Evolutionary conservation across 2,113 vertebrate genomes (phyloP).

Genomic region (Protomyctophum bolini): DNA sequence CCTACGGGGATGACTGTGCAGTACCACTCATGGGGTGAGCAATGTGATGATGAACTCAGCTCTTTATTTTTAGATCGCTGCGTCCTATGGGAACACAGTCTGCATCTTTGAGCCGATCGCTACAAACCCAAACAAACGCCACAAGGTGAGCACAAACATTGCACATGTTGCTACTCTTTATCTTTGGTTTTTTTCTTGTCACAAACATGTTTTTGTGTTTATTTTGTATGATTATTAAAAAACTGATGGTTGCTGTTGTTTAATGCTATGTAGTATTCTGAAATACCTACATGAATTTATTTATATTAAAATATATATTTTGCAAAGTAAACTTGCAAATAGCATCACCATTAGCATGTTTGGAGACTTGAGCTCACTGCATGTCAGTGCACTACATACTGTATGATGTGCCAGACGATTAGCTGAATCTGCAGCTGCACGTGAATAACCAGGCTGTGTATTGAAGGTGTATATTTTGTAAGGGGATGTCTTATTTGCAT

Average conservation of each 20-base stretch:
- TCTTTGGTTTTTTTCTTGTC: too few relatives aligned
- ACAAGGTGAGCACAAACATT: conserved; percentile 85
- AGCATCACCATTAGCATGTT: not conserved
- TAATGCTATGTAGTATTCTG: too few relatives aligned
- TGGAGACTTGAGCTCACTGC: not conserved
- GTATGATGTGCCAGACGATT: not conserved
- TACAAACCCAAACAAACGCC: conserved; percentile 93
- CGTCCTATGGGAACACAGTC: conserved; percentile 97
- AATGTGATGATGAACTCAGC: conserved; percentile 61
- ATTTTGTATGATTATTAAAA: not conserved
- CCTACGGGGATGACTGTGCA: conserved; percentile 55
- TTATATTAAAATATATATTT: not conserved
- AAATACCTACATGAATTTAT: not conserved
- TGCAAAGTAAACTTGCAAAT: not conserved
- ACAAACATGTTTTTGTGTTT: not conserved
- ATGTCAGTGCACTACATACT: not conserved
- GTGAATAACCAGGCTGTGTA: conserved; percentile 40
- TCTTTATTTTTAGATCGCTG: conserved; percentile 90
- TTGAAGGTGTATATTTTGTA: not conserved
- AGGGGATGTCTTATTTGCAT: conserved; percentile 35
- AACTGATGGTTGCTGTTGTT: too few relatives aligned
- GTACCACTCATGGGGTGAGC: conserved; percentile 60
- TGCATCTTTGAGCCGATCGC: conserved; percentile 96
- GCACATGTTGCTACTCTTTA: not conserved
- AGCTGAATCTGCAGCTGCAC: conserved; percentile 27